Conservation (phyloP, 2,797 vertebrate genomes). For the Delichon dasypus region DNA sequence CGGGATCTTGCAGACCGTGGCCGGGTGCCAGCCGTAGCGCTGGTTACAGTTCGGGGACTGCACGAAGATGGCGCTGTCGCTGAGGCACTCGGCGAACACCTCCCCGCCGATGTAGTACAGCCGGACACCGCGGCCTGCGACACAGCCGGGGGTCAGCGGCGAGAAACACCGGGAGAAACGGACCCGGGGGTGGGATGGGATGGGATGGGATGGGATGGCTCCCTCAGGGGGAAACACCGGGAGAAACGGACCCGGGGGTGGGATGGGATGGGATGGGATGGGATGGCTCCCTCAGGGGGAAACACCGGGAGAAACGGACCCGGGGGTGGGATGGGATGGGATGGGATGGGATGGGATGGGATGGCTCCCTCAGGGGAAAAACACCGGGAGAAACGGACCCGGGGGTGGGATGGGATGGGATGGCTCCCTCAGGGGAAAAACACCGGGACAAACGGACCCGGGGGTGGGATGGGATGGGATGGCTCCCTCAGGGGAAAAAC, state of each 20-base stretch:
- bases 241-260: too few species aligned
- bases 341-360: too few species aligned
- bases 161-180: not conserved
- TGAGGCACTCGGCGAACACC: slow-evolving; percentile 98
- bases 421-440: not conserved
- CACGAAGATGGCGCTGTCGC: slow-evolving; percentile 98
- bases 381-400: not conserved
- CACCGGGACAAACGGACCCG: too few species aligned
- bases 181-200: not conserved
- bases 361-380: not conserved
- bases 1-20: slow-evolving; percentile 98
- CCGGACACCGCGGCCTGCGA: slow-evolving; percentile 89
- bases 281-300: not conserved
- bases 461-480: too few species aligned
- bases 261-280: too few species aligned
- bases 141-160: not conserved
- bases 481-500: not conserved
- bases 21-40: slow-evolving; percentile 97
- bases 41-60: slow-evolving; percentile 99
- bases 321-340: too few species aligned
- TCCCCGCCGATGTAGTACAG: slow-evolving; percentile 99
- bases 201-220: too few species aligned
- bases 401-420: not conserved
- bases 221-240: not conserved
- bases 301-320: too few species aligned